Base-by-base conservation (phyloP, 2,888 invertebrate genomes). In the Troglohyphantes excavatus region DNA sequence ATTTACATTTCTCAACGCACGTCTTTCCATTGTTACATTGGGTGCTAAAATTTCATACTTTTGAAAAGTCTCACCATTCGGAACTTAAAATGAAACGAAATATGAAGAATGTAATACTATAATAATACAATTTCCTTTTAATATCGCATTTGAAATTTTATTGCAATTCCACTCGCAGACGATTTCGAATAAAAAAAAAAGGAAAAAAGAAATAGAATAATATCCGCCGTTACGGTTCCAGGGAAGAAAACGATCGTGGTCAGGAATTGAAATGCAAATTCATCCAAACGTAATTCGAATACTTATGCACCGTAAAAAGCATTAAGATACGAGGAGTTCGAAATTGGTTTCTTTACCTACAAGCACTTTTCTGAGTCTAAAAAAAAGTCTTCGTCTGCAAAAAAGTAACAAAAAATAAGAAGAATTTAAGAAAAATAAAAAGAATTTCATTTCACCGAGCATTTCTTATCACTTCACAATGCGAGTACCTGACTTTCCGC, bases 261-360 rank as follows among this genome's bases (percentile, higher is more conserved):
- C 19, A 46, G 13, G 59, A 75, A 75, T 75, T 75, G 75, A 59
- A 75, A 75, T 75, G 75, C 27, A 75, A 59, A 75, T 75, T 75
- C 75, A 26, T 53, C 9, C 59, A 17, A 46, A 17, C 21, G 75
- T 59, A 75, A 59, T 75, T 9, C 29, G 59, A 75, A 75, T 75
- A 59, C 59, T 59, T 26, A 59, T 75, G 59, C 59, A 29, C 75
- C n/a, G 59, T 59, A 75, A 59, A 75, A 75, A 19, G 59, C 75
- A 75, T 75, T 75, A 59, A 75, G 75, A 75, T 75, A 29, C 29
- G 59, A n/a, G n/a, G 19, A 27, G 29, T n/a, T 43, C 29, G 59
- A n/a, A 75, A 75, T 75, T 61, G 75, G 75, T 61, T 75, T 68
- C 33, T 33, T 68, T 75, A 46, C 29, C n/a, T 29, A 19, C 17